Conservation (phyloP, 1,140 invertebrate genomes). For the Eulimnadia texana region DNA sequence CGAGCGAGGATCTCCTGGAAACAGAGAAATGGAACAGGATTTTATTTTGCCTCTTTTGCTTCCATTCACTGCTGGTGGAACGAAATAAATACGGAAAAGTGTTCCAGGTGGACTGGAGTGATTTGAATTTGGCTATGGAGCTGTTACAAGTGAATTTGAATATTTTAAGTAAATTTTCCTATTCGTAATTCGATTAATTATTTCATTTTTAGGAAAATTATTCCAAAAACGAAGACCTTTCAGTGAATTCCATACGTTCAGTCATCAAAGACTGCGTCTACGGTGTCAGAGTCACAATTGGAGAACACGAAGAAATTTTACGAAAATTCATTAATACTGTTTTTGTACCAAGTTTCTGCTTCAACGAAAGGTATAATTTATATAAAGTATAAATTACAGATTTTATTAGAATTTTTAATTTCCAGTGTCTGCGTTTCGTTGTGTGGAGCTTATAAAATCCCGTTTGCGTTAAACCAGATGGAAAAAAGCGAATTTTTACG, state of each 20-base stretch:
- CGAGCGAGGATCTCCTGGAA: neutral
- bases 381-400: no score
- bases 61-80: slow-evolving; percentile 11
- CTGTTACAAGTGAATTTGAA: neutral
- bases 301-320: neutral
- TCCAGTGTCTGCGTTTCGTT: no score
- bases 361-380: no score
- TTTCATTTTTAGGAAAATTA: neutral
- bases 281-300: neutral
- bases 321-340: neutral
- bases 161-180: neutral
- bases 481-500: no score
- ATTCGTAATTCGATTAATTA: neutral
- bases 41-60: neutral
- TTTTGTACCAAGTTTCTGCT: no score
- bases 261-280: slow-evolving; percentile 3
- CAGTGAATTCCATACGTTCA: neutral
- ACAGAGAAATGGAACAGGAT: slow-evolving; percentile 5
- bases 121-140: neutral
- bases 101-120: neutral
- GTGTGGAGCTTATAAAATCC: no score
- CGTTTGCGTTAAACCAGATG: no score
- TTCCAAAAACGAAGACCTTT: neutral
- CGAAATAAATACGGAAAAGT: neutral
- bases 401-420: no score